Percentiles rank a stretch among this genome's conserved stretches.
phyloP scores from a whole-genome alignment of 2,113 vertebrate genomes.

The Mirounga angustirostris region DNA sequence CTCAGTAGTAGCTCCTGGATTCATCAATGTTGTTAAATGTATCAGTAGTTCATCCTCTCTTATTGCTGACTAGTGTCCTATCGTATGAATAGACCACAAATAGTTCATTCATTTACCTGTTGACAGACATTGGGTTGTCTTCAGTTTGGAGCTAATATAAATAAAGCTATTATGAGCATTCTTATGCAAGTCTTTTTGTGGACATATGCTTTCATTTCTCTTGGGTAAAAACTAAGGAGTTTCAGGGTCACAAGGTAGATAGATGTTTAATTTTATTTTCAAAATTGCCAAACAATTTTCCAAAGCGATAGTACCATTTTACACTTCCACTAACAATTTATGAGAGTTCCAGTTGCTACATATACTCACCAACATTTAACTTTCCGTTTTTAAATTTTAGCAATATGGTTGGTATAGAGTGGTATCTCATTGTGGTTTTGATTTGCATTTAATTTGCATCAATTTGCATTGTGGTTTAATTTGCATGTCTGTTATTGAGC shows the following conservation, averaged over 20 bases:
- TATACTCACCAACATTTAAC: neutral
- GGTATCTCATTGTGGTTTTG: neutral
- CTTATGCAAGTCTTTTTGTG: neutral
- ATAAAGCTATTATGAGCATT: neutral
- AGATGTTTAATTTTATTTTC: neutral
- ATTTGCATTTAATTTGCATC: slow-evolving; percentile 14
- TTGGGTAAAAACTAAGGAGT: slow-evolving; percentile 28
- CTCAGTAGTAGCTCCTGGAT: neutral
- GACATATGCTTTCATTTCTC: neutral
- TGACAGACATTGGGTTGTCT: neutral
- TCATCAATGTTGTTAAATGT: neutral
- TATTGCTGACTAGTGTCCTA: neutral
- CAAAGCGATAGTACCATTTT: neutral
- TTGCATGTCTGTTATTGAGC: neutral
- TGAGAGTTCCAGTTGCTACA: neutral
- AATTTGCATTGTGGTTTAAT: neutral
- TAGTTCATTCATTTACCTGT: neutral
- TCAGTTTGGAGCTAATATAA: neutral
- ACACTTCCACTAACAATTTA: neutral
- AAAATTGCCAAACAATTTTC: slow-evolving; percentile 24
- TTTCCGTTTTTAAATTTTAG: neutral
- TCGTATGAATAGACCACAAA: neutral
- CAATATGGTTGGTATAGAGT: neutral
- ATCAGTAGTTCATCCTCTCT: neutral
- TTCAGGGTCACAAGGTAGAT: neutral